Percentiles rank a stretch among this genome's conserved stretches.
phyloP scores from a whole-genome alignment of 2,888 invertebrate species.

The Fabriciana adippe region DNA sequence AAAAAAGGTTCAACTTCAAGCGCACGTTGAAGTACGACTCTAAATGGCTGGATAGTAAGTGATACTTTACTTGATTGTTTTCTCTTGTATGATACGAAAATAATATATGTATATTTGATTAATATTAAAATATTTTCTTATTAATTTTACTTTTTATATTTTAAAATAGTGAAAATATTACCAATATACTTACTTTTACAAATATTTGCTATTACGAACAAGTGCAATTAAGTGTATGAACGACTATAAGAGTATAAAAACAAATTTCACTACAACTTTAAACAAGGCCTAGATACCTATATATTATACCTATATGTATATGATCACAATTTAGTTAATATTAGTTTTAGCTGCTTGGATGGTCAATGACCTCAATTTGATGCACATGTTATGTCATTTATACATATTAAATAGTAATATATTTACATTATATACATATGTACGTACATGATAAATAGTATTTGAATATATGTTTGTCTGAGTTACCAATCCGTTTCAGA shows the following conservation, averaged over 20 bases:
- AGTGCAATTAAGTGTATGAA: too few relatives aligned
- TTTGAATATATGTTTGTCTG: constrained; percentile 29
- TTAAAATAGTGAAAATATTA: not conserved
- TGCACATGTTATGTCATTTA: not conserved
- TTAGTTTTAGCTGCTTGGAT: not conserved
- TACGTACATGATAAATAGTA: not conserved
- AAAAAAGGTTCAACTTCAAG: constrained; percentile 84
- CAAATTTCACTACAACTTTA: too few relatives aligned
- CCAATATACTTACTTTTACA: too few relatives aligned
- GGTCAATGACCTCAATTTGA: constrained; percentile 8
- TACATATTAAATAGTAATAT: not conserved
- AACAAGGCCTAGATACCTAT: too few relatives aligned
- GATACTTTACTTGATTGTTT: not conserved
- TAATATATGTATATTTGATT: not conserved
- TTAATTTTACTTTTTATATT: not conserved
- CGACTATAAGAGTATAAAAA: too few relatives aligned
- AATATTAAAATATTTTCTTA: not conserved
- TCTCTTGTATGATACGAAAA: not conserved
- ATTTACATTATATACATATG: not conserved
- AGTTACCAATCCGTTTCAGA: constrained; percentile 73
- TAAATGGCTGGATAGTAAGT: constrained; percentile 88
- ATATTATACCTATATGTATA: too few relatives aligned
- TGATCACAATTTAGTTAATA: constrained; percentile 1
- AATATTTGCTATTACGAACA: too few relatives aligned
- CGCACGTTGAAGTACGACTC: constrained; percentile 87